Base-by-base conservation (phyloP, 23 tunicate genomes). In the Styela clava region DNA sequence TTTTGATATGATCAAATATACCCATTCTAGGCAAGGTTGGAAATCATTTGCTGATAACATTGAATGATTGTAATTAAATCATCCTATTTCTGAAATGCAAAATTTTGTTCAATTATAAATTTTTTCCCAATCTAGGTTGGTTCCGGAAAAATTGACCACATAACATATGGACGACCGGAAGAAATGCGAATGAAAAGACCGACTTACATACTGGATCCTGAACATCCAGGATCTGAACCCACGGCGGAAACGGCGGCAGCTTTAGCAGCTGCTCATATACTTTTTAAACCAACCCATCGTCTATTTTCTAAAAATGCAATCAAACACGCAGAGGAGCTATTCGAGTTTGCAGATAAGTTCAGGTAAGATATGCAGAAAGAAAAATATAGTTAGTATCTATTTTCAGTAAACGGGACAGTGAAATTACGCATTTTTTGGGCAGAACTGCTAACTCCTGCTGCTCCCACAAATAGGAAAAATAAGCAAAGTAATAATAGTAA, bases 211-310 rank as follows among this genome's bases (percentile, higher is more conserved):
- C 3, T 96, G 26, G 83, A 84, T 0, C 51, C 74, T 3, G 72
- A 83, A 1, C 68, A 77, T 23, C 97, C 99, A 0, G 99, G 99
- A 34, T 74, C 78, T 3, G 99, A 96, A 64, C 69, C 90, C 44
- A 90, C 79, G 5, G 99, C 97, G 23, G 97, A 91, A 82, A 84
- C 88, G 3, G 99, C 99, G 2, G 99, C 99, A n/a, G 97, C 99
- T 21, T 61, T 96, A 82, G 94, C 99, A 18, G 94, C 99, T 23
- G 84, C 99, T 35, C 78, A 97, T 19, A 35, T 96, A 16, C 87
- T 96, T 27, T 87, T 96, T 63, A 34, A 69, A 18, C 35, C 37
- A 23, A 73, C 83, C 36, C 84, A 91, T 76, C 37, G 84, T 0
- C 69, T 69, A 9, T 91, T 93, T 67, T 74, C 99, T 19, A 61